A percentile compares a stretch with the other conserved stretches of the same genome.
Evolutionary conservation across 2,113 vertebrate genomes (phyloP).

Genomic region (Corythornis vintsioides): DNA sequence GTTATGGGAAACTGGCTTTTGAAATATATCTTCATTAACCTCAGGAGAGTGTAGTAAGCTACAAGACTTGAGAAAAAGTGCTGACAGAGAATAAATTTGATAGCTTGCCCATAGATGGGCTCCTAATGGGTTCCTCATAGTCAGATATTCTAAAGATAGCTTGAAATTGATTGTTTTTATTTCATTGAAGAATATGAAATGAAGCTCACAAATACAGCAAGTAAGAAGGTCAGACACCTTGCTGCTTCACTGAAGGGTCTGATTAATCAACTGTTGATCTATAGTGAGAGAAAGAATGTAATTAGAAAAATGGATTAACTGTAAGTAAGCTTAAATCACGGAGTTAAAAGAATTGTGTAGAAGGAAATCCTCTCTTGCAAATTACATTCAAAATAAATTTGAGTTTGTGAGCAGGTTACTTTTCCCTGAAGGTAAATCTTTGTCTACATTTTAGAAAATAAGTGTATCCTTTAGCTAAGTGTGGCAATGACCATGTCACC

Average conservation of each 20-base stretch:
- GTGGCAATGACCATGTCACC: not conserved
- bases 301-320: constrained; percentile 58
- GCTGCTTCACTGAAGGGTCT: not conserved
- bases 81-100: not conserved
- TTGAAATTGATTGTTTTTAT: not conserved
- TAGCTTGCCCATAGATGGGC: not conserved
- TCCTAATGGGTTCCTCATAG: not conserved
- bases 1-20: not conserved
- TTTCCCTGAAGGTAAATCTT: not conserved
- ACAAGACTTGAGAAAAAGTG: not conserved
- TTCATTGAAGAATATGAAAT: not conserved
- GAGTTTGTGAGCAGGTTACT: not conserved
- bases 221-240: constrained; percentile 28
- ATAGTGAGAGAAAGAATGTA: constrained; percentile 30
- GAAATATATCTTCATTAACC: not conserved
- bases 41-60: not conserved
- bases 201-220: constrained; percentile 3
- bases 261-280: constrained; percentile 57
- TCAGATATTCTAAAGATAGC: not conserved
- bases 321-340: constrained; percentile 10
- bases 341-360: not conserved
- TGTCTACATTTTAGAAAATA: not conserved
- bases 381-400: not conserved
- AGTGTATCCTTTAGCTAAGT: not conserved
- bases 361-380: not conserved